Evolutionary conservation across 1,140 invertebrate genomes (phyloP), one percentile per base, ranked within the genome.

Genomic region (Hetaerina americana): DNA sequence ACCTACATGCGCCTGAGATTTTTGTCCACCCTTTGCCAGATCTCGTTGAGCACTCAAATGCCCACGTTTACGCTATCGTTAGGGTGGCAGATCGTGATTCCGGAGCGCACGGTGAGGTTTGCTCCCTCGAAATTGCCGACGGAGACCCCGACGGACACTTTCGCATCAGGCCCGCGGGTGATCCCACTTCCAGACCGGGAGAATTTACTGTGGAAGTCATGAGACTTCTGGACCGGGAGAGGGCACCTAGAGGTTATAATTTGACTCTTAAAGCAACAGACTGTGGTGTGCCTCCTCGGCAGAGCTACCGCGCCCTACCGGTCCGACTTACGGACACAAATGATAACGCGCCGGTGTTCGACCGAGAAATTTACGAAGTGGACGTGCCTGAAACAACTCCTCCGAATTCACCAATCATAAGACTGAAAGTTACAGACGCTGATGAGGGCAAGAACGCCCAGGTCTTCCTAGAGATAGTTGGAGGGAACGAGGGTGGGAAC

Each of bases 61-160:
- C 90, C 0, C 88, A 94, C 76, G 91, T 95, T 70, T 97, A 95
- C 79, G 95, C 95, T 0, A 94, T 97, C 57, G 87, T 98, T 0
- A 86, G 87, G 24, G 92, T 96, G 0, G 85, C 85, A 15, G 95
- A 98, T 78, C 83, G 86, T 22, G 96, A 98, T 80, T 81, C 82
- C 29, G 95, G 94, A 0, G 82, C 88, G 3, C 92, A 94, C 79
- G 96, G 95, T 0, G 83, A 92, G 76, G 92, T 97, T 28, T 87
- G 86, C 12, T 85, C 84, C 66, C 82, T 98, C n/a, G 89, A 93
- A 75, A 96, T 98, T 72, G 87, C 94, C 5, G 90, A 91, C 67
- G 94, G 94, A 0, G 94, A 96, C 80, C 89, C 92, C 0, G 89
- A 94, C 76, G 91, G 92, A 0, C 89, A 94, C 80, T 96, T 96